Evolutionary conservation across 2,797 vertebrate species (phyloP), one percentile per base, ranked within the genome.

Genomic region (Schizothorax lantsangensis): DNA sequence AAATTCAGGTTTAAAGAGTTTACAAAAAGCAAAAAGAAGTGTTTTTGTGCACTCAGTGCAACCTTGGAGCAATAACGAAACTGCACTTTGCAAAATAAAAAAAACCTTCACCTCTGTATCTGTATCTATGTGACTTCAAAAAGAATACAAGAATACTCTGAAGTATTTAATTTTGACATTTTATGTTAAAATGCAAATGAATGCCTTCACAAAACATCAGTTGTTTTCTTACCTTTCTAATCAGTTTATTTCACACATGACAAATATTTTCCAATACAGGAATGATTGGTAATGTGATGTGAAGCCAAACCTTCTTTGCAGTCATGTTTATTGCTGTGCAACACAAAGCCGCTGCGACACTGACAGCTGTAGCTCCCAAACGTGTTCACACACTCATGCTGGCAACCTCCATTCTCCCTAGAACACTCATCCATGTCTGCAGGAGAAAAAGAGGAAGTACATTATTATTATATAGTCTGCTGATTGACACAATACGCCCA

Each of bases 391-490:
- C 98, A 99, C 93, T 99, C 98, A 0, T 99, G 98, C 90, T 99
- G 98, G 92, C 98, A 99, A 85, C 98, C 98, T 0, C 98, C 98
- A 3, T 99, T 99, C 92, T 99, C 98, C 93, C 97, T 97, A 21
- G 97, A 98, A 92, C 98, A 99, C 93, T 99, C 98, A 0, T 99
- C 98, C 93, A 98, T 99, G 94, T 99, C 98, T 99, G 94, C 23
- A 26, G 69, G 68, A 75, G 15, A 81, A 84, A 83, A 21, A 84
- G 12, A 36, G 6, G 10, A 54, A 11, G 21, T 36, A 2, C 8
- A 6, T 17, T 71, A 26, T 49, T 52, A 2, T 47, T 2, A 43
- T 43, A 43, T 64, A 80, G n/a, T 45, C 11, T 21, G 14, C 23
- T 81, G 40, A 81, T 47, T 68, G 59, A 81, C 59, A 68, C 15